A percentile compares a stretch with the other conserved stretches of the same genome.
Evolutionary conservation across 2,797 vertebrate genomes (phyloP).

Genomic region (Nothura maculosa): DNA sequence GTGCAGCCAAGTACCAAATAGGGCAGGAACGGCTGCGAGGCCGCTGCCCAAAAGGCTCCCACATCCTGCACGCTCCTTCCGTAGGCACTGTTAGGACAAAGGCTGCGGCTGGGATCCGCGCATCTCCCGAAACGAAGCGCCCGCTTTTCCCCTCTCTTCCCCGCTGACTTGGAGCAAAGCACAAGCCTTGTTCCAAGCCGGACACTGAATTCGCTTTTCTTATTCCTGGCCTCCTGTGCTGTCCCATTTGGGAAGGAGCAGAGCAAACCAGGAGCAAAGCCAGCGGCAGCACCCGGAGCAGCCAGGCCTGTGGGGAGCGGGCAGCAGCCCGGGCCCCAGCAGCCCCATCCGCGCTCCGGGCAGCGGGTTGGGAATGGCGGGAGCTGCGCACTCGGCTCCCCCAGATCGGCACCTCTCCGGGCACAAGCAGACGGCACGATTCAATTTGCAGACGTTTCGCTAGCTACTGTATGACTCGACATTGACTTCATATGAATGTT

Average conservation of each 20-base stretch:
- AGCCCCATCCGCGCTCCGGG: too few species aligned
- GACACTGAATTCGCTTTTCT: neutral
- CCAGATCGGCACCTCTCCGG: neutral
- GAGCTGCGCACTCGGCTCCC: neutral
- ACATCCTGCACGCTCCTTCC: neutral
- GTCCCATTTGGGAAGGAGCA: neutral
- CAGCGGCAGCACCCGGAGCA: neutral
- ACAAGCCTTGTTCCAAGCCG: neutral
- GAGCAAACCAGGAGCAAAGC: neutral
- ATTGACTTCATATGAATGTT: constrained; percentile 54
- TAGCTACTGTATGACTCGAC: constrained; percentile 58
- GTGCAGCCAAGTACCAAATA: neutral
- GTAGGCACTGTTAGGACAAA: neutral
- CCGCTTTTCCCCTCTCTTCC: neutral
- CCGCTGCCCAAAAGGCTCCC: neutral
- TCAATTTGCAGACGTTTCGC: constrained; percentile 38
- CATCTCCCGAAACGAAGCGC: neutral
- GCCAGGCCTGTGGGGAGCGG: too few species aligned
- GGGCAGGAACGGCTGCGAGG: neutral
- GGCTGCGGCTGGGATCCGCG: fast-evolving
- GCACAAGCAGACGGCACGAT: constrained; percentile 49
- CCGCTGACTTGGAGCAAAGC: neutral
- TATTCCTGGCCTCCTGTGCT: neutral
- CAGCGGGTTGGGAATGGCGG: neutral
- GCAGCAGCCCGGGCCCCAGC: too few species aligned